Percentiles rank a stretch among this genome's conserved stretches.
phyloP scores from a whole-genome alignment of 2,888 invertebrate species.

The Eustalomyia histrio region DNA sequence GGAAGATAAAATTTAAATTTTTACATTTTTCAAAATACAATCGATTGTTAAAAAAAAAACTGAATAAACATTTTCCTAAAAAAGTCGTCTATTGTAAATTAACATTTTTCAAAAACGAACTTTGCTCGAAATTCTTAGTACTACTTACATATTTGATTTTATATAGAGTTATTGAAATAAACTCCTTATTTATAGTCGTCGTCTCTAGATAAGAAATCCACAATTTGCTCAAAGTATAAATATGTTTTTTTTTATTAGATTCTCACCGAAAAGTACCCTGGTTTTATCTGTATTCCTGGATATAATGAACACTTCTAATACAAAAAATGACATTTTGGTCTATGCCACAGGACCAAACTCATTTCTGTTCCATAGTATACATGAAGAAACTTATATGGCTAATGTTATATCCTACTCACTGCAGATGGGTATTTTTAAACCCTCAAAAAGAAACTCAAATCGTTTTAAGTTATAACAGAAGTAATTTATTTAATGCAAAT shows the following conservation, averaged over 20 bases:
- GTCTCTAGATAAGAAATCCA: too few relatives aligned
- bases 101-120: too few relatives aligned
- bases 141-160: too few relatives aligned
- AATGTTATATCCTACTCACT: conserved; percentile 90
- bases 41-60: too few relatives aligned
- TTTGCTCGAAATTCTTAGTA: too few relatives aligned
- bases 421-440: conserved; percentile 82
- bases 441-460: neutral
- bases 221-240: too few relatives aligned
- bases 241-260: neutral
- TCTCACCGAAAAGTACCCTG: conserved; percentile 60
- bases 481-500: conserved; percentile 54
- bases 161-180: too few relatives aligned
- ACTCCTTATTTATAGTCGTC: too few relatives aligned
- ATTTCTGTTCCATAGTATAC: conserved; percentile 90
- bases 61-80: too few relatives aligned
- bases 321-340: conserved; percentile 75
- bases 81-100: too few relatives aligned
- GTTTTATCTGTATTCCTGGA: conserved; percentile 65
- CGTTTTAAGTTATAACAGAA: conserved; percentile 1
- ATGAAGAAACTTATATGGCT: conserved; percentile 93
- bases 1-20: too few relatives aligned
- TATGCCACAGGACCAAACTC: conserved; percentile 87
- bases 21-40: too few relatives aligned
- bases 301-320: neutral